Conservation (phyloP, 2,113 vertebrate genomes). For the Sula dactylatra region DNA sequence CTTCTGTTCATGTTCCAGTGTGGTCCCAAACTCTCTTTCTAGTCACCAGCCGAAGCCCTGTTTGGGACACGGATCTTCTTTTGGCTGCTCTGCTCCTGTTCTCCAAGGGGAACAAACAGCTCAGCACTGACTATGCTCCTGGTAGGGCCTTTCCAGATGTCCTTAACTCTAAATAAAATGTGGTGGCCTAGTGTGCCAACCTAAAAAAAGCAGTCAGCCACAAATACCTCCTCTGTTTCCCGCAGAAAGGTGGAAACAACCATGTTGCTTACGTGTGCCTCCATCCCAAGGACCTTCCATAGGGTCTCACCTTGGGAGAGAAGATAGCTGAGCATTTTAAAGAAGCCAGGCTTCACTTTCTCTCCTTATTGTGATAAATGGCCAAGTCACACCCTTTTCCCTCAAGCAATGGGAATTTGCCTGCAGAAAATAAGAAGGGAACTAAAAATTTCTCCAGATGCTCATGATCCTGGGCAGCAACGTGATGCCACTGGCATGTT, state of each 20-base stretch:
- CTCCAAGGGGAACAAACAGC: background rate
- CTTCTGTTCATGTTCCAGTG: background rate
- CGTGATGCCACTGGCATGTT: background rate
- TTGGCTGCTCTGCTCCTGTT: background rate
- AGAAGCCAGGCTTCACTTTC: background rate
- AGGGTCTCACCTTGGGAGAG: background rate
- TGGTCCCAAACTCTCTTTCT: background rate
- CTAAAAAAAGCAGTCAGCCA: background rate
- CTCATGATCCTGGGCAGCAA: background rate
- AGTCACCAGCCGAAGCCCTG: background rate
- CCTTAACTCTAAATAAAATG: background rate
- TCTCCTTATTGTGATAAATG: background rate
- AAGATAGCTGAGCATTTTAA: background rate
- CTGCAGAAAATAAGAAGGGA: background rate
- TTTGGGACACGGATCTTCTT: background rate
- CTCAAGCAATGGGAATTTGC: background rate
- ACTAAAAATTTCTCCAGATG: background rate
- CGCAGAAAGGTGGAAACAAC: background rate
- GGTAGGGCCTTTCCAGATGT: background rate
- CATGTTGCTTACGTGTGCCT: accelerated
- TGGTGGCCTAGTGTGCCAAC: background rate
- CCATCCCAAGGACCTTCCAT: no score
- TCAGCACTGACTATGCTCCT: background rate
- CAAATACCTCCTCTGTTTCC: background rate
- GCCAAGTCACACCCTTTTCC: background rate